Evolutionary conservation across 2,797 vertebrate species (phyloP).

Genomic region (Amblyopsis hoosieri): DNA sequence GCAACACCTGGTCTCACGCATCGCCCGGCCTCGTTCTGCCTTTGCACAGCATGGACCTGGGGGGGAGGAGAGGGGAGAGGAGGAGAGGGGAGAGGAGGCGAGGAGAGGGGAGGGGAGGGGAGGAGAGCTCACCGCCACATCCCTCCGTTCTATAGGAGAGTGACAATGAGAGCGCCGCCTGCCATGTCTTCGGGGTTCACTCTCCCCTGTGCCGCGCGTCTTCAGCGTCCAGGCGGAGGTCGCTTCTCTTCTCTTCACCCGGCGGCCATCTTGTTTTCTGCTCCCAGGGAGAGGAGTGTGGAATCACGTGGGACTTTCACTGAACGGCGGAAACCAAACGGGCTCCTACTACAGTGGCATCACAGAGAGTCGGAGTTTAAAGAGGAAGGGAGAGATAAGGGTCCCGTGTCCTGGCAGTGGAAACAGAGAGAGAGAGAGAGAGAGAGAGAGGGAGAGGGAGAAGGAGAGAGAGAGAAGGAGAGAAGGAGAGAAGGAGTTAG

Average conservation of each 20-base stretch:
- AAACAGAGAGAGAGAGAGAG: constrained; percentile 1
- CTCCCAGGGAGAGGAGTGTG: constrained; percentile 1
- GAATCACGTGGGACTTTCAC: constrained; percentile 14
- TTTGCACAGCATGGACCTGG: constrained; percentile 22
- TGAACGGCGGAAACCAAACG: constrained; percentile 28
- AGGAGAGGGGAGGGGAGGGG: constrained; percentile 35
- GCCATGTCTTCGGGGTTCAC: too few species aligned
- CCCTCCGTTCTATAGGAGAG: constrained; percentile 3
- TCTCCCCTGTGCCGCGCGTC: too few species aligned
- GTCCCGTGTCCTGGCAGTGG: too few species aligned
- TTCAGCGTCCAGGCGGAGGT: neutral
- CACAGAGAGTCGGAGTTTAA: constrained; percentile 8
- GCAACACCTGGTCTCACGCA: constrained; percentile 76
- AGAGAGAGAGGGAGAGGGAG: neutral
- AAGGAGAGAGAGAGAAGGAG: too few species aligned
- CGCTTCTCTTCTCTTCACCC: neutral
- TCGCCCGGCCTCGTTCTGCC: constrained; percentile 45
- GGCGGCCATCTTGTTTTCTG: constrained; percentile 39
- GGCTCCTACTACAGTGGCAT: constrained; percentile 11
- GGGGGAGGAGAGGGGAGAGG: constrained; percentile 10
- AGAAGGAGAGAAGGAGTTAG: too few species aligned
- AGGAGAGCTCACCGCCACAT: constrained; percentile 3
- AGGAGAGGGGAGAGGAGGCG: constrained; percentile 5
- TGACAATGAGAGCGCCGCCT: too few species aligned
- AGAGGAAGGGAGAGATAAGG: constrained; percentile 7